Base-by-base conservation (phyloP, 1,140 invertebrate genomes). In the Trichonephila clavipes region DNA sequence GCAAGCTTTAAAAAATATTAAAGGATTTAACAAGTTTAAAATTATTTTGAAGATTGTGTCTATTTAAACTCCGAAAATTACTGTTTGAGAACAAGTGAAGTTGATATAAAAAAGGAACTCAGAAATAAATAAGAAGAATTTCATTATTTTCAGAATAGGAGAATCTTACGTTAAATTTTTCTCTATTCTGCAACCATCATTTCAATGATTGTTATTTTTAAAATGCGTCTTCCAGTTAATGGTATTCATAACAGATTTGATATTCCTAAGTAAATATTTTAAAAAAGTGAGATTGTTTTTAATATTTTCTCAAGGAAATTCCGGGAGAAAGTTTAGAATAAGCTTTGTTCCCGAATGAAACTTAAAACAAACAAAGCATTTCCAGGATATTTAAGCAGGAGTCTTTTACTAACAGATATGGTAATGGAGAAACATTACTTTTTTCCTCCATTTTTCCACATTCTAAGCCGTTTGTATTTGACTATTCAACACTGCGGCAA, bases 11-110 rank as follows among this genome's bases (percentile, higher is more conserved):
- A 77, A 77, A 77, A 77, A 18, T 40, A 12, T 40, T 34, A 28
- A 19, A 40, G 28, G 72, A 40, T 77, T 77, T 77, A 40, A 34
- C 72, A 77, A 77, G 72, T 34, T 24, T 14, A 0, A 77, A 77
- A 77, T 77, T 77, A 77, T 77, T 77, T 77, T 77, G 28, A 77
- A 77, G 72, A 77, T 77, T 77, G 72, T 40, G 24, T 34, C 28
- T 77, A 34, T 77, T 77, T 77, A 77, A 40, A 77, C 18, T 34
- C 14, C 3, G 72, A 77, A 77, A 40, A 77, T 77, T 77, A 77
- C 72, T 77, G 18, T 77, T 77, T 40, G 72, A 24, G 34, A 77
- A 28, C 16, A 18, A 34, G 24, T 14, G 21, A 64, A 64, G 62
- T 64, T 64, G 21, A 64, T 7, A 64, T 64, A 40, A 77, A 77